Conservation (phyloP, 2,888 invertebrate species). For the Mellilla xanthometata region DNA sequence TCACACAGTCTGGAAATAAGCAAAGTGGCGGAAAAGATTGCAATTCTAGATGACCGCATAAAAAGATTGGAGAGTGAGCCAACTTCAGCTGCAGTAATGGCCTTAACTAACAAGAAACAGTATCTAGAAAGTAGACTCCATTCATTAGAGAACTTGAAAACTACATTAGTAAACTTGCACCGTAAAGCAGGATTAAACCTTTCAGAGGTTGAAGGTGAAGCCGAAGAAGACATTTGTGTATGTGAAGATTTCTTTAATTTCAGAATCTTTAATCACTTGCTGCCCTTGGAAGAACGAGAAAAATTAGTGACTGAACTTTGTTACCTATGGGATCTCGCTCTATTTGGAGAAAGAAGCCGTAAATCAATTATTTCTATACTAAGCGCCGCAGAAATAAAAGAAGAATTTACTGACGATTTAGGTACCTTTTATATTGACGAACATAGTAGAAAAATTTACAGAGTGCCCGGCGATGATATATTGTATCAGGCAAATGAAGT, state of each 20-base stretch:
- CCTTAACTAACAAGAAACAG: conserved; percentile 58
- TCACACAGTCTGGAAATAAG: conserved; percentile 60
- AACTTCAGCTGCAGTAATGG: conserved; percentile 57
- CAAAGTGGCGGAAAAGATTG: conserved; percentile 62
- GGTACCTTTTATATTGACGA: conserved; percentile 66
- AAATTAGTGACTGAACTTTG: conserved; percentile 67
- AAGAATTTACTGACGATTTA: conserved; percentile 66
- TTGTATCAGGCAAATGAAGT: conserved; percentile 65
- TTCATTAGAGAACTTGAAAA: conserved; percentile 60
- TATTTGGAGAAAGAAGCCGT: conserved; percentile 57
- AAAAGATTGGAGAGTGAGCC: conserved; percentile 52
- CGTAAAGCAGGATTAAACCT: conserved; percentile 36
- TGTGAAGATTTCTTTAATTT: conserved; percentile 67
- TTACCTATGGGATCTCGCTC: conserved; percentile 62
- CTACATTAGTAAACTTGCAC: conserved; percentile 50
- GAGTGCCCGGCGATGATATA: conserved; percentile 49
- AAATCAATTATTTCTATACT: conserved; percentile 71
- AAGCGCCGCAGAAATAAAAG: conserved; percentile 60
- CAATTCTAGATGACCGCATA: conserved; percentile 57
- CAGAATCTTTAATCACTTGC: conserved; percentile 66
- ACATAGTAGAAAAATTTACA: conserved; percentile 69
- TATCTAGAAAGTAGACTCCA: conserved; percentile 55
- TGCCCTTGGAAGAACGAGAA: conserved; percentile 60
- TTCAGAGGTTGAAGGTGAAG: conserved; percentile 31
- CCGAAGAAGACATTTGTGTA: conserved; percentile 47